phyloP scores from a whole-genome alignment of 2,113 vertebrate genomes.

The Austrofundulus limnaeus region DNA sequence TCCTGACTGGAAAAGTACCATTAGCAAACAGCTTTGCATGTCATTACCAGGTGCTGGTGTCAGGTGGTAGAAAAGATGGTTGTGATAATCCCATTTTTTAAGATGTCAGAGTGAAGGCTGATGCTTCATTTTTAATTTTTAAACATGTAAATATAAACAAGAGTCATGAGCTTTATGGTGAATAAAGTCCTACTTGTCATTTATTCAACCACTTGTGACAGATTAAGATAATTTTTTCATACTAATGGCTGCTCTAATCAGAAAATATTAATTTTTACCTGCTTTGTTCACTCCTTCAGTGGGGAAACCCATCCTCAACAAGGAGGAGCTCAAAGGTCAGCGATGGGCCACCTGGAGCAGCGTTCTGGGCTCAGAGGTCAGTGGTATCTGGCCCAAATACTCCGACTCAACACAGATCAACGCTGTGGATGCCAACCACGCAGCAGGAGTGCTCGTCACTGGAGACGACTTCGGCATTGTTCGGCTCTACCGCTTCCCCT shows the following conservation, averaged over 20 bases:
- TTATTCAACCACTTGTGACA: too few species aligned
- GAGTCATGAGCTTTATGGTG: too few species aligned
- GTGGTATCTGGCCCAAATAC: slow-evolving; percentile 94
- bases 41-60: too few species aligned
- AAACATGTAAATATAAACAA: too few species aligned
- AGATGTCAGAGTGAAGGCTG: too few species aligned
- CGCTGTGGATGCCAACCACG: slow-evolving; percentile 92
- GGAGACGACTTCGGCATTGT: slow-evolving; percentile 93
- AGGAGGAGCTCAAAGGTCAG: slow-evolving; percentile 92
- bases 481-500: slow-evolving; percentile 91
- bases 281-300: slow-evolving; percentile 71
- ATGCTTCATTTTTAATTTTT: too few species aligned
- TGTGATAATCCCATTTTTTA: too few species aligned
- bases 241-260: neutral
- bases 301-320: slow-evolving; percentile 84
- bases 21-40: too few species aligned
- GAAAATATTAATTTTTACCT: neutral
- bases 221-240: too few species aligned
- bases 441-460: slow-evolving; percentile 83
- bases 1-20: too few species aligned
- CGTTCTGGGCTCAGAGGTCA: slow-evolving; percentile 91
- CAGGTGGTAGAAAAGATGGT: too few species aligned
- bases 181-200: too few species aligned
- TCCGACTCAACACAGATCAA: slow-evolving; percentile 85
- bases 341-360: slow-evolving; percentile 93